A percentile compares a stretch with the other conserved stretches of the same genome.
These are phyloP conservation scores for Boleophthalmus pectinirostris DNA, from an alignment of 2,113 vertebrate species.

Conservation along the genomic window DNA sequence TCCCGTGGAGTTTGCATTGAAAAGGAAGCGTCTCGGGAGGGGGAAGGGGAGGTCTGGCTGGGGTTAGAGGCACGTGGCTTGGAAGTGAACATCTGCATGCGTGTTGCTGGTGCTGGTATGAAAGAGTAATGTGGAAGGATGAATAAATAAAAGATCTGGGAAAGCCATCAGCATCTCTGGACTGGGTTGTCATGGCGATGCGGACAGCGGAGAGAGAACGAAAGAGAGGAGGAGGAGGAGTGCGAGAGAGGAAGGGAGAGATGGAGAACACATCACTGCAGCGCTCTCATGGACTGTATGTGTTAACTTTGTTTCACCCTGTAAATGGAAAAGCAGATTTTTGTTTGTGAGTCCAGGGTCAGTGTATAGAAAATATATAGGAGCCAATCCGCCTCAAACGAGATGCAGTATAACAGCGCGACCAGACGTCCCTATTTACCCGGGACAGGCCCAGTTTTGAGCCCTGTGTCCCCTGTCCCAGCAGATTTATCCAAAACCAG, in stretches of 20 bases:
- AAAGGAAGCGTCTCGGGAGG: background rate
- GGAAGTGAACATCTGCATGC: slow-evolving; percentile 16
- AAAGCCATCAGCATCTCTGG: slow-evolving; percentile 65
- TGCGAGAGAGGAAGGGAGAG: slow-evolving; percentile 21
- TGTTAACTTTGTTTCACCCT: slow-evolving; percentile 42
- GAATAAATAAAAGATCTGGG: slow-evolving; percentile 72
- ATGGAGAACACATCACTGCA: slow-evolving; percentile 43
- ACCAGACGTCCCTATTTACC: no score
- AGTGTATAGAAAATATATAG: background rate
- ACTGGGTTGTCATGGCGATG: slow-evolving; percentile 72
- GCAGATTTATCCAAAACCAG: no score
- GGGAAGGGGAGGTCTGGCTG: slow-evolving; percentile 6
- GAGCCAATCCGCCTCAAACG: background rate
- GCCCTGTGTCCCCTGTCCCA: no score
- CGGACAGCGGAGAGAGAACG: slow-evolving; percentile 39
- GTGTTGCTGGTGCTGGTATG: slow-evolving; percentile 22
- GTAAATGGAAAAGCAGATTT: background rate
- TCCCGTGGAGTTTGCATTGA: slow-evolving; percentile 6
- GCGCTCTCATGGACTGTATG: slow-evolving; percentile 20
- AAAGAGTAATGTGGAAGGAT: slow-evolving; percentile 63
- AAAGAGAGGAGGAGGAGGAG: slow-evolving; percentile 20
- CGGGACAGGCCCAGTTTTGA: no score
- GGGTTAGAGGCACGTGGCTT: slow-evolving; percentile 17
- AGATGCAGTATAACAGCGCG: no score
- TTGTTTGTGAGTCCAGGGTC: background rate